These are phyloP conservation scores for Sminthurinus aureus DNA, from an alignment of 2,888 invertebrate species.

Conservation along the genomic window DNA sequence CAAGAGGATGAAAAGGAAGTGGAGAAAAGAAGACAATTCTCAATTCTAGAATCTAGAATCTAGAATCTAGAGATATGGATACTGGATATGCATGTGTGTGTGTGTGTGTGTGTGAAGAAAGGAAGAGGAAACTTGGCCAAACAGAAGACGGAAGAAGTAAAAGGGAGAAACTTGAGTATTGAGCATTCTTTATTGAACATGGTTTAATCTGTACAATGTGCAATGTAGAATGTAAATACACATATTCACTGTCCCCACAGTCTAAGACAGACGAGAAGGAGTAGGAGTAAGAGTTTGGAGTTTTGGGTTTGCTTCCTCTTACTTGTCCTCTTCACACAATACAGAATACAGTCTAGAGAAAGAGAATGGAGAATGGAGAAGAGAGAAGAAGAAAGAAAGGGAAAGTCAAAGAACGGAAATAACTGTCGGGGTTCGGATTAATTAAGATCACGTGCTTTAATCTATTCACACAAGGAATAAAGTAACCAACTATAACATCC, in stretches of 20 bases:
- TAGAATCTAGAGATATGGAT: too few species aligned
- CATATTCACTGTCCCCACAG: not conserved
- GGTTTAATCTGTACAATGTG: conserved; percentile 18
- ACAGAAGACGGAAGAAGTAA: conserved; percentile 1
- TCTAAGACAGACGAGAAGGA: not conserved
- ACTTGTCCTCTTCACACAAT: too few species aligned
- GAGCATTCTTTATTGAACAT: not conserved
- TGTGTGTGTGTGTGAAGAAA: conserved; percentile 15
- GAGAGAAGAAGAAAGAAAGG: not conserved
- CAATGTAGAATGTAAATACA: not conserved
- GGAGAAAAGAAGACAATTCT: conserved; percentile 5
- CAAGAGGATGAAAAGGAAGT: not conserved
- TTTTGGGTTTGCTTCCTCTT: too few species aligned
- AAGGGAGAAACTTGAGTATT: not conserved
- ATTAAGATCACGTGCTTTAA: conserved; percentile 45
- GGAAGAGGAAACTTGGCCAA: conserved; percentile 32
- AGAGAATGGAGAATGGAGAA: too few species aligned
- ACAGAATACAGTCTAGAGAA: too few species aligned
- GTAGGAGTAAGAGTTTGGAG: not conserved
- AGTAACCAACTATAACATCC: conserved; percentile 34
- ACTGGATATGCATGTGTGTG: too few species aligned
- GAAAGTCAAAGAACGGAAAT: conserved; percentile 40
- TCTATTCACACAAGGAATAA: conserved; percentile 39
- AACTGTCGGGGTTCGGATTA: conserved; percentile 42
- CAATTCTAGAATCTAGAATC: too few species aligned